Evolutionary conservation across 2,797 vertebrate genomes (phyloP).

Genomic region (Loriculus beryllinus): DNA sequence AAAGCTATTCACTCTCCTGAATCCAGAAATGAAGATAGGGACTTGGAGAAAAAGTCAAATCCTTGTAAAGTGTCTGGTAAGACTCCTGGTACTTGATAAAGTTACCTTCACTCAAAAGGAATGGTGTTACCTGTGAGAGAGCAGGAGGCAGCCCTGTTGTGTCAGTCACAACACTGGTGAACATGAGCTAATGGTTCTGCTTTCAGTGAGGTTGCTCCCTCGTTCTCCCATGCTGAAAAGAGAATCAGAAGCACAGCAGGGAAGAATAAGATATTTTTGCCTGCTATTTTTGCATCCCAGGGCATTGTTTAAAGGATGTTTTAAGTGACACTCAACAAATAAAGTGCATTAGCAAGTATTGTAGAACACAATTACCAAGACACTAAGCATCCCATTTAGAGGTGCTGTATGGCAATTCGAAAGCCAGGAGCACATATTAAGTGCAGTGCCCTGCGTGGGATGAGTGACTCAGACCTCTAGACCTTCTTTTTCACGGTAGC

Average conservation of each 20-base stretch:
- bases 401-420: not conserved
- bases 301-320: not conserved
- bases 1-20: slow-evolving; percentile 37
- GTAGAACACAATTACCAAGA: not conserved
- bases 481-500: not conserved
- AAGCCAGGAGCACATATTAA: not conserved
- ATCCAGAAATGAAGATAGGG: slow-evolving; percentile 54
- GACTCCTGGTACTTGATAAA: not conserved
- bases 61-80: slow-evolving; percentile 73
- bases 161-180: not conserved
- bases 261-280: not conserved
- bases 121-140: not conserved
- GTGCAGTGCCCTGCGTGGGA: not conserved
- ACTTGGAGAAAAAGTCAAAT: slow-evolving; percentile 59
- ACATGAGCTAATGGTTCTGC: not conserved
- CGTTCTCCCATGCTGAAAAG: not conserved
- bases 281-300: not conserved
- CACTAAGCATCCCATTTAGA: not conserved
- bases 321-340: not conserved
- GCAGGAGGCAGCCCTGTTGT: not conserved
- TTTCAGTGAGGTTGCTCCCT: not conserved
- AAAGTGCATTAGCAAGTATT: not conserved
- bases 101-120: not conserved
- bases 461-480: not conserved
- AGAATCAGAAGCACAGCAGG: not conserved